Evolutionary conservation across 2,888 invertebrate genomes (phyloP), one percentile per base, ranked within the genome.

Genomic region (Eurois occulta): DNA sequence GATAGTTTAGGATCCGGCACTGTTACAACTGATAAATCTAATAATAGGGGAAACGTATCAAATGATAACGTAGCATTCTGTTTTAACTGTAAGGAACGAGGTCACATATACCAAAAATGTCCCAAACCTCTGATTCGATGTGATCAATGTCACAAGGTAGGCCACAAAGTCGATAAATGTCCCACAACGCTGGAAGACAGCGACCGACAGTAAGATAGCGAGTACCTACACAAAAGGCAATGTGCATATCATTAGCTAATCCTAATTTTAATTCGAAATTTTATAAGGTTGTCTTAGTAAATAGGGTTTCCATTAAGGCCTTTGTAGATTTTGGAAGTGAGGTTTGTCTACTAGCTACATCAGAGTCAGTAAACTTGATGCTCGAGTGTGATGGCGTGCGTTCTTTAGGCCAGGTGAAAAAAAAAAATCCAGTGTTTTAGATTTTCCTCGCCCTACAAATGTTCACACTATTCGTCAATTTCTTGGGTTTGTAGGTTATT

Each of bases 291-390:
- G 24, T 46, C 46, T 46, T 67, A 18, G 46, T 67, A 21, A 67
- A 67, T 48, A 32, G 46, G 21, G 67, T 67, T n/a, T 46, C 32
- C 2, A 48, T 48, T 8, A 55, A 38, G 24, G 52, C 69, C 35
- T 69, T 69, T 38, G 41, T 69, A 55, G 69, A 55, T 69, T 69
- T n/a, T n/a, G n/a, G n/a, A n/a, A n/a, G n/a, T n/a, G n/a, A n/a
- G n/a, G n/a, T n/a, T n/a, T n/a, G n/a, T n/a, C n/a, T n/a, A n/a
- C n/a, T n/a, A n/a, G n/a, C n/a, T n/a, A n/a, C n/a, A n/a, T n/a
- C n/a, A n/a, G n/a, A n/a, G n/a, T n/a, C n/a, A n/a, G n/a, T n/a
- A n/a, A n/a, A n/a, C n/a, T n/a, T n/a, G n/a, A n/a, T n/a, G n/a
- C n/a, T n/a, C n/a, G n/a, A n/a, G n/a, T n/a, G n/a, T n/a, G n/a